A percentile compares a stretch with the other conserved stretches of the same genome.
Evolutionary conservation across 2,797 vertebrate species (phyloP).

Genomic region (Pseudocheirus occidentalis): DNA sequence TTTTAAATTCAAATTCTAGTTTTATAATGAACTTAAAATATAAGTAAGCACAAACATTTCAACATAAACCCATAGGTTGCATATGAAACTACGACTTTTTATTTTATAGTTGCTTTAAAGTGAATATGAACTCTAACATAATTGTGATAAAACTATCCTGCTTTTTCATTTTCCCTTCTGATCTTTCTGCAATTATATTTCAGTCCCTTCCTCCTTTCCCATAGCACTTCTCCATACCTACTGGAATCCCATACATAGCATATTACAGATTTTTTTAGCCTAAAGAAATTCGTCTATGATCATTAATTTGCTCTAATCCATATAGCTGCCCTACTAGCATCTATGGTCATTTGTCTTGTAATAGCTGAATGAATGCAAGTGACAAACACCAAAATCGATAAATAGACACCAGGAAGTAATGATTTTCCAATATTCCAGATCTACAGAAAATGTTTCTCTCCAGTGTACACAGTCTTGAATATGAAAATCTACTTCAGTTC

Average conservation of each 20-base stretch:
- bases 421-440: constrained; percentile 36
- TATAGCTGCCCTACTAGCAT: not conserved
- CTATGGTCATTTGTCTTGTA: constrained; percentile 3
- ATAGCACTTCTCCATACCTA: not conserved
- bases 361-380: constrained; percentile 32
- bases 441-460: not conserved
- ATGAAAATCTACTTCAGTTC: not conserved
- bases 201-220: not conserved
- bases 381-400: not conserved
- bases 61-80: not conserved
- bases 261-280: not conserved
- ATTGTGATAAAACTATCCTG: not conserved
- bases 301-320: not conserved
- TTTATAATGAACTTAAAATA: not conserved
- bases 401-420: not conserved
- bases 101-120: not conserved
- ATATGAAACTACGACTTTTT: not conserved
- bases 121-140: not conserved
- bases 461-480: not conserved
- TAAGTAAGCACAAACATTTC: not conserved
- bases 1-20: not conserved
- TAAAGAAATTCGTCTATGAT: not conserved
- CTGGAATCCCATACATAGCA: rapidly evolving
- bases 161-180: not conserved
- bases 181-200: not conserved